Conservation (phyloP, 2,113 vertebrate genomes). For the Rostratula benghalensis region DNA sequence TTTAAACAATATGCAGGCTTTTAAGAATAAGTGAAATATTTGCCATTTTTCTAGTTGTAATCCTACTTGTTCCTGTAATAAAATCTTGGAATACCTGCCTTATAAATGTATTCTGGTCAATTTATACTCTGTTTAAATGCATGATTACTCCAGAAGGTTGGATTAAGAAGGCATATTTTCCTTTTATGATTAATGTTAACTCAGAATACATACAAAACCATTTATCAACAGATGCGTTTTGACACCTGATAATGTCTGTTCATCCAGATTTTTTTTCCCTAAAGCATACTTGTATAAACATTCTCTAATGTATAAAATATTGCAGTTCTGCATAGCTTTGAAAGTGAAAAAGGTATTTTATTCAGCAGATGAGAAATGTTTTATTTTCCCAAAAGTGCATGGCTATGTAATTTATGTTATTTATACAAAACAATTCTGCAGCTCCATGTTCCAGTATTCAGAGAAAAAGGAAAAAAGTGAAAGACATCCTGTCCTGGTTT, state of each 20-base stretch:
- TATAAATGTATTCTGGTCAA: constrained; percentile 3
- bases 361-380: constrained; percentile 45
- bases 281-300: constrained; percentile 45
- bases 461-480: neutral
- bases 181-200: constrained; percentile 42
- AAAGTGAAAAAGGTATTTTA: constrained; percentile 32
- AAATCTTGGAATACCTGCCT: neutral
- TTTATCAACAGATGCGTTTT: constrained; percentile 49
- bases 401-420: constrained; percentile 55
- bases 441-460: neutral
- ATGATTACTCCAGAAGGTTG: neutral
- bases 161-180: constrained; percentile 20
- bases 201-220: constrained; percentile 12
- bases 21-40: neutral
- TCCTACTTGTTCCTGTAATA: neutral
- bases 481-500: neutral
- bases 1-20: neutral
- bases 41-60: neutral
- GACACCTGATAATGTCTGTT: constrained; percentile 54
- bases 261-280: constrained; percentile 2
- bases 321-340: neutral
- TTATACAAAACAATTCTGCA: constrained; percentile 35
- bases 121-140: constrained; percentile 44
- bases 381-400: constrained; percentile 35
- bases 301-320: constrained; percentile 36